phyloP scores from a whole-genome alignment of 2,113 vertebrate species.

The Sinocyclocheilus grahami region DNA sequence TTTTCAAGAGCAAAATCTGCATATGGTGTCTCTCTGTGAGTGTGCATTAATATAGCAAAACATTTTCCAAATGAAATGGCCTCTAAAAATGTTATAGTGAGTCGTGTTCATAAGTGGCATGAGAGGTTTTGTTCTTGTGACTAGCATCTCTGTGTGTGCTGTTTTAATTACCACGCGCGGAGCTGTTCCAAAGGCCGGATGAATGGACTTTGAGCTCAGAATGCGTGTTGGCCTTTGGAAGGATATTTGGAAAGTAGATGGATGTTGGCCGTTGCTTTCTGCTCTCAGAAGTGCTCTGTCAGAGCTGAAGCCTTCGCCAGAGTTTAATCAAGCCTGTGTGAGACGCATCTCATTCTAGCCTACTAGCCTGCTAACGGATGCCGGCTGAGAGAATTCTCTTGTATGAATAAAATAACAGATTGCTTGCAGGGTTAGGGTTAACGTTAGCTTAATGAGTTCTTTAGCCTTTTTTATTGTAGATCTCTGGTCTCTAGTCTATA shows the following conservation, averaged over 20 bases:
- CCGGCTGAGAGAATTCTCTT: not conserved
- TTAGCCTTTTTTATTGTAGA: not conserved
- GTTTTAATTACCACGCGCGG: not conserved
- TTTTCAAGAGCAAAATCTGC: not conserved
- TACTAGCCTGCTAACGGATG: not conserved
- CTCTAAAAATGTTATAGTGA: not conserved
- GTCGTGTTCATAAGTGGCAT: not conserved
- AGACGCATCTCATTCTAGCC: not conserved
- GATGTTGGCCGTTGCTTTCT: no score
- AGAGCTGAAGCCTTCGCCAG: not conserved
- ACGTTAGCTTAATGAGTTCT: no score
- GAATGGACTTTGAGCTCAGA: not conserved
- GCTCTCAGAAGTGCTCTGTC: no score
- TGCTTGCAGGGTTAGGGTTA: not conserved
- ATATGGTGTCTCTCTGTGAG: not conserved
- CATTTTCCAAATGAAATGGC: not conserved
- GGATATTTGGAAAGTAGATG: no score
- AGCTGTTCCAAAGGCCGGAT: not conserved
- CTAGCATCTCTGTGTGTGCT: not conserved
- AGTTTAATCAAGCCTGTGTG: not conserved
- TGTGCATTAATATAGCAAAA: not conserved
- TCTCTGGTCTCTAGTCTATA: not conserved
- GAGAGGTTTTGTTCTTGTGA: not conserved
- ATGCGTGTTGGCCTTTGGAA: no score
- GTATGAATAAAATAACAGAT: not conserved